Conservation (phyloP, 2,797 vertebrate genomes). For the Hipposideros larvatus region DNA sequence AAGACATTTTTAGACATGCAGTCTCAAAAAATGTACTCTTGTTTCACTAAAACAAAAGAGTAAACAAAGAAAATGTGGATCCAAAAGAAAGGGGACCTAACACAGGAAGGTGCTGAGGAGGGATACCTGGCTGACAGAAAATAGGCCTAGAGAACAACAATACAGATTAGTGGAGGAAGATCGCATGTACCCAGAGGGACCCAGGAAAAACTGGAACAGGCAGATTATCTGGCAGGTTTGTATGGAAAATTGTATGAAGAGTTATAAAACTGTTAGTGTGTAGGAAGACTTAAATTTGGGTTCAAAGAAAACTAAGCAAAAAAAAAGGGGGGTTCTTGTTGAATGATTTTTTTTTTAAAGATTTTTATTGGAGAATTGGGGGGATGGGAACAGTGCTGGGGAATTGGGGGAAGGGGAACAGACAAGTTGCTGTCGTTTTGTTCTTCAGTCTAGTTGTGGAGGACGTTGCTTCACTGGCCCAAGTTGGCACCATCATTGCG, state of each 20-base stretch:
- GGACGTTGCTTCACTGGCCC: no score
- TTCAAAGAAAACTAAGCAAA: neutral
- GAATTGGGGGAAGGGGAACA: no score
- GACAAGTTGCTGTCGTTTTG: no score
- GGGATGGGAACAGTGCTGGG: no score
- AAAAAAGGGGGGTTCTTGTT: neutral
- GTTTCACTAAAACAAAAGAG: neutral
- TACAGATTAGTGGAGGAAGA: neutral
- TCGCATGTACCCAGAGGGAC: no score
- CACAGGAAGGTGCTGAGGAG: neutral
- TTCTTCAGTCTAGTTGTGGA: no score
- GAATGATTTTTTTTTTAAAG: neutral
- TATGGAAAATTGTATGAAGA: neutral
- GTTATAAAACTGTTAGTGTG: neutral
- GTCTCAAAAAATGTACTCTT: neutral
- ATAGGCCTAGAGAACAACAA: neutral
- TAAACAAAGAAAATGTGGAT: constrained; percentile 5
- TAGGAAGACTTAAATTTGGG: neutral
- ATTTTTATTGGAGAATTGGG: no score
- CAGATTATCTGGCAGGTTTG: neutral
- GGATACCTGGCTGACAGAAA: neutral
- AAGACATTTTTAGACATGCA: neutral
- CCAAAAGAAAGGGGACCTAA: neutral
- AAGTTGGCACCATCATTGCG: no score
- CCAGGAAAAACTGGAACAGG: neutral